A percentile compares a stretch with the other conserved stretches of the same genome.
phyloP scores from a whole-genome alignment of 2,888 invertebrate species.

The Ornithoptera alexandrae region DNA sequence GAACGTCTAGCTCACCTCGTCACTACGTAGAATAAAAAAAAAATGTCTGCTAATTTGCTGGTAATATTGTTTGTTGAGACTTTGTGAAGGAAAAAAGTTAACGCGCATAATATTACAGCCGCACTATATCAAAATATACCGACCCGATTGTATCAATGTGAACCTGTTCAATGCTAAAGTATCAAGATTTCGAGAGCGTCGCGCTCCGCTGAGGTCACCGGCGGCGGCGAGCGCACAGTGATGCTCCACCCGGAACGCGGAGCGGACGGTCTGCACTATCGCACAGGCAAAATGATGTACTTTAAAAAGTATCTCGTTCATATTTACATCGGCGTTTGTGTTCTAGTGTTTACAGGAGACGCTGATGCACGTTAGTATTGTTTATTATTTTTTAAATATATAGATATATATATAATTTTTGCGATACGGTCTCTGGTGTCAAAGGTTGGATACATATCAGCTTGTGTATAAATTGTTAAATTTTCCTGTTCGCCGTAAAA shows the following conservation, averaged over 20 bases:
- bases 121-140: background rate
- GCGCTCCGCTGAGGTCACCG: constrained; percentile 3
- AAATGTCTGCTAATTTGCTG: too few species aligned
- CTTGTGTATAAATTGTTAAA: background rate
- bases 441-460: background rate
- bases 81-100: too few species aligned
- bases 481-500: constrained; percentile 5
- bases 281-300: constrained; percentile 10
- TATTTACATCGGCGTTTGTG: constrained; percentile 10
- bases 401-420: background rate
- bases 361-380: constrained; percentile 17
- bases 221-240: background rate
- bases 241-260: constrained; percentile 13
- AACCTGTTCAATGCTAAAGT: background rate
- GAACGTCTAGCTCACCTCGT: too few species aligned
- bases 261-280: background rate
- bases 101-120: too few species aligned
- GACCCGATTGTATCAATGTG: background rate
- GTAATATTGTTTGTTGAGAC: too few species aligned
- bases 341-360: background rate
- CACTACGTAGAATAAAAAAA: too few species aligned
- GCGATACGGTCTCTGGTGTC: background rate
- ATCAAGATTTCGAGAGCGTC: background rate
- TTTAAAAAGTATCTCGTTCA: background rate
- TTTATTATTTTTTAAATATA: background rate